A percentile compares a stretch with the other conserved stretches of the same genome.
Evolutionary conservation across 2,113 vertebrate genomes (phyloP).

Genomic region (Hepsetus odoe): DNA sequence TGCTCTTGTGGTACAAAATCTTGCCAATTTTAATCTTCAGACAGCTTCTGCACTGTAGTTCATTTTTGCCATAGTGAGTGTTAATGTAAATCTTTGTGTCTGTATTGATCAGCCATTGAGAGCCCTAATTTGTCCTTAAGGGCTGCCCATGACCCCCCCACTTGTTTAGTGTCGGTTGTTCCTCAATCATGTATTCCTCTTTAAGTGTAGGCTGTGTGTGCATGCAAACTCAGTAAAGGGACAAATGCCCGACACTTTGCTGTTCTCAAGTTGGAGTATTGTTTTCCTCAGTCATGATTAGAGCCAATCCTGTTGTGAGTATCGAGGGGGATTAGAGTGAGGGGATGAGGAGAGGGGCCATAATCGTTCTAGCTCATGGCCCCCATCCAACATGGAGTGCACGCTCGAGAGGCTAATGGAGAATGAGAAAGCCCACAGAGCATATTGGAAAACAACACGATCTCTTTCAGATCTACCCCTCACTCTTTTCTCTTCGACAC

Average conservation of each 20-base stretch:
- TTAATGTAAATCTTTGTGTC: background rate
- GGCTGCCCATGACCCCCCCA: conserved; percentile 28
- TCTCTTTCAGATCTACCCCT: background rate
- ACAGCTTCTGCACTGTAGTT: background rate
- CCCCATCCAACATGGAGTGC: conserved; percentile 48
- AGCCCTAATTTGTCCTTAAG: conserved; percentile 12
- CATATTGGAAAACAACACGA: conserved; percentile 26
- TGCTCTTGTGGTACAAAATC: too few species aligned
- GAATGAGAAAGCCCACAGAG: conserved; percentile 38
- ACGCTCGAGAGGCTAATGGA: conserved; percentile 42
- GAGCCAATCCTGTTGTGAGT: conserved; percentile 47
- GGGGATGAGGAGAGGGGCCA: conserved; percentile 36
- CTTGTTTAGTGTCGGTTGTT: background rate
- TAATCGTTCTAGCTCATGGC: conserved; percentile 52
- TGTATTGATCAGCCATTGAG: background rate
- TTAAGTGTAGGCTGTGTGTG: background rate
- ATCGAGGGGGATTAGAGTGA: conserved; percentile 43
- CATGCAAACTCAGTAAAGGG: conserved; percentile 43
- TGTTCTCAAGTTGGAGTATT: conserved; percentile 47
- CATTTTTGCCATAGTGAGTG: background rate
- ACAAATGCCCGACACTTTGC: conserved; percentile 52
- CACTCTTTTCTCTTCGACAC: background rate
- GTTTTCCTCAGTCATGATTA: conserved; percentile 49
- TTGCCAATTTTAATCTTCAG: background rate
- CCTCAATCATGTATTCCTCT: background rate